Evolutionary conservation across 2,888 invertebrate genomes (phyloP).

Genomic region (Pocota personata): DNA sequence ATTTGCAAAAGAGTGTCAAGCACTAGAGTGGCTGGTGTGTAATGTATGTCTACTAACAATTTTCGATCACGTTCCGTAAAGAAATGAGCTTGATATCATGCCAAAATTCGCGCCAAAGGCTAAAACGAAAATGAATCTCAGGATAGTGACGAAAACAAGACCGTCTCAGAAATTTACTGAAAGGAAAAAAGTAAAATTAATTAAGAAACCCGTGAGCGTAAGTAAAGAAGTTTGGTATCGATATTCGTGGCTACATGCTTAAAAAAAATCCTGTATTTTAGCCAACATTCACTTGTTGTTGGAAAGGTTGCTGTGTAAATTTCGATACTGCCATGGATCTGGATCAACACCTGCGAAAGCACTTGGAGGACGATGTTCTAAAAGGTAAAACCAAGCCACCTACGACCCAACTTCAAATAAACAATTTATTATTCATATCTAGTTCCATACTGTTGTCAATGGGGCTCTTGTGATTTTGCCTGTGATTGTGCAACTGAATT

Average conservation of each 20-base stretch:
- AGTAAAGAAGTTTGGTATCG: background rate
- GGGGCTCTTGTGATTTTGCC: constrained; percentile 85
- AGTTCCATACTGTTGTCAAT: constrained; percentile 79
- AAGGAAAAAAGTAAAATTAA: background rate
- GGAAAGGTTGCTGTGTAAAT: background rate
- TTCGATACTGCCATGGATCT: constrained; percentile 77
- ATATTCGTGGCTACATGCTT: background rate
- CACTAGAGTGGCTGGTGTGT: background rate
- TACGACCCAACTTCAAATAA: background rate
- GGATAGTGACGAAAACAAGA: constrained; percentile 1
- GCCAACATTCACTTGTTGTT: background rate
- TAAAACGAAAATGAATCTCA: constrained; percentile 4
- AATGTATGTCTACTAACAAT: background rate
- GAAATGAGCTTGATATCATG: background rate
- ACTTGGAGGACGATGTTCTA: constrained; percentile 72
- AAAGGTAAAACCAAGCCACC: constrained; percentile 7
- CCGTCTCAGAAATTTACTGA: background rate
- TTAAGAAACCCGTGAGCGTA: background rate
- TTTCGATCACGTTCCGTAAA: background rate
- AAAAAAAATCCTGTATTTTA: background rate
- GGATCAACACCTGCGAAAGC: constrained; percentile 78
- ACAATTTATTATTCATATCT: background rate
- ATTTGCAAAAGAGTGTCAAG: background rate
- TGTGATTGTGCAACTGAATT: constrained; percentile 83
- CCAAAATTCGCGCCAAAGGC: constrained; percentile 2